A percentile compares a stretch with the other conserved stretches of the same genome.
phyloP scores from a whole-genome alignment of 2,797 vertebrate genomes.

The Schizopygopsis malacanthus region DNA sequence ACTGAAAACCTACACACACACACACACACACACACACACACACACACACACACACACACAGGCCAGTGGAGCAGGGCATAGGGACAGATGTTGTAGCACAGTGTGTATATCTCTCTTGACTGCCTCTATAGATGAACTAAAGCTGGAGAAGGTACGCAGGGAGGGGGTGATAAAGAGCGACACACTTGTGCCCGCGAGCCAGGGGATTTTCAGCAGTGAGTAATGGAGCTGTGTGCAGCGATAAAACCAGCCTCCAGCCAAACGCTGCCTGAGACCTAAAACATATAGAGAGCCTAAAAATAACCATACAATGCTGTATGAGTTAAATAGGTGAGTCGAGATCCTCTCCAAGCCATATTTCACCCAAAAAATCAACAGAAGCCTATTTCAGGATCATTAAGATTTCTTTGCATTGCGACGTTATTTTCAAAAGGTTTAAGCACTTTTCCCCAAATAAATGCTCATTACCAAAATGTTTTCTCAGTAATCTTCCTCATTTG shows the following conservation, averaged over 20 bases:
- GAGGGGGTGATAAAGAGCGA: conserved; percentile 32
- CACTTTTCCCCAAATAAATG: background rate
- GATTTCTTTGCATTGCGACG: background rate
- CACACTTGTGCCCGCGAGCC: conserved; percentile 28
- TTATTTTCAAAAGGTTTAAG: background rate
- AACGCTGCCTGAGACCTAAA: conserved; percentile 6
- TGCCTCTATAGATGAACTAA: conserved; percentile 30
- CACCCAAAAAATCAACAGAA: background rate
- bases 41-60: conserved; percentile 1
- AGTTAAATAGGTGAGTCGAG: background rate
- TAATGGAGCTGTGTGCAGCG: conserved; percentile 29
- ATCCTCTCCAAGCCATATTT: background rate
- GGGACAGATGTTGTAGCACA: conserved; percentile 28
- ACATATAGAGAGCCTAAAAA: conserved; percentile 23
- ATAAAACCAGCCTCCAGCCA: conserved; percentile 23
- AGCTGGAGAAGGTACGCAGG: background rate
- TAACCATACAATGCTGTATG: background rate
- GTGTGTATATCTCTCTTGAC: conserved; percentile 30
- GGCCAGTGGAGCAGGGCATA: conserved; percentile 2
- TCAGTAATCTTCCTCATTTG: too few relatives aligned
- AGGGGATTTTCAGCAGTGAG: conserved; percentile 40
- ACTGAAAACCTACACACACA: background rate
- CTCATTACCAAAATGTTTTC: background rate
- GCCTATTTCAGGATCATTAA: background rate
- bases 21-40: background rate